Conservation (phyloP, 2,797 vertebrate genomes). For the Pangasius sanitwongsei region DNA sequence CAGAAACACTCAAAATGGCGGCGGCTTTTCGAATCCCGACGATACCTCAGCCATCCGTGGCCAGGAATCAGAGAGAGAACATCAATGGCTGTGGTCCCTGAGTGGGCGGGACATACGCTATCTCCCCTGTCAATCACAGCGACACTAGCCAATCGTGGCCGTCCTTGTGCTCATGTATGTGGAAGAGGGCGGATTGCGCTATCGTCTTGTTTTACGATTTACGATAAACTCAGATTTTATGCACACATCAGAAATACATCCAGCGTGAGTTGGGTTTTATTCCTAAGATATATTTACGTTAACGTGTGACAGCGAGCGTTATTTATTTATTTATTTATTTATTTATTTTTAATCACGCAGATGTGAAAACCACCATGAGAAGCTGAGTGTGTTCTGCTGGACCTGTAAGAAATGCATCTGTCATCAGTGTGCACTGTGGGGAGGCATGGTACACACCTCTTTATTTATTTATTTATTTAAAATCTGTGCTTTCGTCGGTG, state of each 20-base stretch:
- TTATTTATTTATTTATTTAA: background rate
- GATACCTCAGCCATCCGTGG: background rate
- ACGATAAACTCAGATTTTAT: background rate
- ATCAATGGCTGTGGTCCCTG: background rate
- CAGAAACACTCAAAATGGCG: too few species aligned
- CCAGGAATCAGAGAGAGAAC: background rate
- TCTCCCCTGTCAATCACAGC: background rate
- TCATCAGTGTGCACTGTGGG: conserved; percentile 98
- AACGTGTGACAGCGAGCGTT: background rate
- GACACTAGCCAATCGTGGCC: background rate
- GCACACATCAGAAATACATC: background rate
- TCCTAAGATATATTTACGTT: background rate
- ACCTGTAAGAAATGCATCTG: conserved; percentile 99
- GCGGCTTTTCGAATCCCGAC: background rate
- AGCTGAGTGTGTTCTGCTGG: conserved; percentile 99
- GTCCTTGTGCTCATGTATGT: background rate
- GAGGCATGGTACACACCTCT: conserved; percentile 88
- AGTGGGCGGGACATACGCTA: background rate
- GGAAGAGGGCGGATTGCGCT: background rate
- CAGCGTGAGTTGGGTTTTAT: background rate
- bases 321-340: background rate
- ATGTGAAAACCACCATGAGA: conserved; percentile 98
- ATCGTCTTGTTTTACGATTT: background rate
- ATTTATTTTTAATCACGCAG: conserved; percentile 65
- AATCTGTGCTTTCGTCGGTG: background rate